These are phyloP conservation scores for Pangasius macronema DNA, from an alignment of 2,797 vertebrate species.

Conservation along the genomic window DNA sequence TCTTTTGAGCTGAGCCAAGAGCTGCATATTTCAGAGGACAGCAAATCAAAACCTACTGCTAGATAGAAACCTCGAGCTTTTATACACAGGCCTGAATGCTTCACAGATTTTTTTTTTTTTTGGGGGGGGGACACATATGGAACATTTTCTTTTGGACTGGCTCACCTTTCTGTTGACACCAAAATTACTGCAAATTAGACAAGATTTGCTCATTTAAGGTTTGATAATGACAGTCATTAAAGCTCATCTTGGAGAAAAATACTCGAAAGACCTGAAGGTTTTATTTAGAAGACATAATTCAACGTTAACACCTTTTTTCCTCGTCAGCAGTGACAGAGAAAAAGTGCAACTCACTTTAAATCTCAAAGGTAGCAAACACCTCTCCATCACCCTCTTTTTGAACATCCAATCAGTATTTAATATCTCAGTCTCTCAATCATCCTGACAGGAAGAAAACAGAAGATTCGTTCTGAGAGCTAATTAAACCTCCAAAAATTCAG, in stretches of 20 bases:
- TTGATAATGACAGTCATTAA: neutral
- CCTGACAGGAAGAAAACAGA: neutral
- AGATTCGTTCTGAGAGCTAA: neutral
- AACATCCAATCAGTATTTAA: neutral
- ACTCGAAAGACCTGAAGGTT: neutral
- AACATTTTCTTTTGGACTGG: neutral
- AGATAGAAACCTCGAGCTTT: neutral
- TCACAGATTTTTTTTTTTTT: neutral
- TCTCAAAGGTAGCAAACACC: neutral
- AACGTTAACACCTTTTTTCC: neutral
- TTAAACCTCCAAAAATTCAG: neutral
- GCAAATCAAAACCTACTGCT: constrained; percentile 27
- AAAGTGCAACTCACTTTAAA: neutral
- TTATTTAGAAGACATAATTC: neutral
- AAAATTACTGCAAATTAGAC: neutral
- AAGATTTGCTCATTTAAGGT: neutral
- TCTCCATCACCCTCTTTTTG: neutral
- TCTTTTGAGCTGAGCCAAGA: neutral
- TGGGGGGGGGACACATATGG: too few relatives aligned
- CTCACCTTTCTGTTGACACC: neutral
- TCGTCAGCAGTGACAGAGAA: neutral
- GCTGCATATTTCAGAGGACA: constrained; percentile 8
- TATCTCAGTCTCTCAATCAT: neutral
- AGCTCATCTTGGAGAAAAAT: neutral
- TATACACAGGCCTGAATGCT: neutral